Evolutionary conservation across 2,113 vertebrate species (phyloP).

Genomic region (Gallinago jamesoni): DNA sequence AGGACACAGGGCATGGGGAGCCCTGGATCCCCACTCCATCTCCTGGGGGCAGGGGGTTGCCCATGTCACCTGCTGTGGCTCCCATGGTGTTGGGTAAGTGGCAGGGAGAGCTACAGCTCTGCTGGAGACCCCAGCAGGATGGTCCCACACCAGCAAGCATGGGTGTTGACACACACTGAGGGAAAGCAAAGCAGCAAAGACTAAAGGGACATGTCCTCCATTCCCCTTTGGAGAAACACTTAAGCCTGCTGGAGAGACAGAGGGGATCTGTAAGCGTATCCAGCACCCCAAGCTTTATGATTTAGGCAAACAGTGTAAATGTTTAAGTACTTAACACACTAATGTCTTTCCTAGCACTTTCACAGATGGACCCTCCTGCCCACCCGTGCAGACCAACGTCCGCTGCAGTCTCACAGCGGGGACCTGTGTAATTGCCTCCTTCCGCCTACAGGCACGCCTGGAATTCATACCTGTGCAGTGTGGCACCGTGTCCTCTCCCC

Average conservation of each 20-base stretch:
- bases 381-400: not conserved
- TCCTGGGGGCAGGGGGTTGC: not conserved
- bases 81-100: not conserved
- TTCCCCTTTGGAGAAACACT: not conserved
- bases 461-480: fast-evolving
- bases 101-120: not conserved
- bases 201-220: not conserved
- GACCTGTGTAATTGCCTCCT: not conserved
- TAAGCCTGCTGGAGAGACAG: slow-evolving; percentile 2
- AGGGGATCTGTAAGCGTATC: not conserved
- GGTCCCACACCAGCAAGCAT: not conserved
- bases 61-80: not conserved
- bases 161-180: not conserved
- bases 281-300: not conserved
- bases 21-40: not conserved
- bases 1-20: not conserved
- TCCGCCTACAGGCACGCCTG: not conserved
- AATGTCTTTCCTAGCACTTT: not conserved
- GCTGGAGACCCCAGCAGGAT: not conserved
- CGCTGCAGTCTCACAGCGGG: not conserved
- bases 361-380: not conserved
- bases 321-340: not conserved
- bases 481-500: not conserved
- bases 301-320: slow-evolving; percentile 22
- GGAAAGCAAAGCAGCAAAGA: not conserved